Percentiles rank a stretch among this genome's conserved stretches.
Conservation (phyloP, 2,888 invertebrate genomes). For the Papilio gigon region DNA sequence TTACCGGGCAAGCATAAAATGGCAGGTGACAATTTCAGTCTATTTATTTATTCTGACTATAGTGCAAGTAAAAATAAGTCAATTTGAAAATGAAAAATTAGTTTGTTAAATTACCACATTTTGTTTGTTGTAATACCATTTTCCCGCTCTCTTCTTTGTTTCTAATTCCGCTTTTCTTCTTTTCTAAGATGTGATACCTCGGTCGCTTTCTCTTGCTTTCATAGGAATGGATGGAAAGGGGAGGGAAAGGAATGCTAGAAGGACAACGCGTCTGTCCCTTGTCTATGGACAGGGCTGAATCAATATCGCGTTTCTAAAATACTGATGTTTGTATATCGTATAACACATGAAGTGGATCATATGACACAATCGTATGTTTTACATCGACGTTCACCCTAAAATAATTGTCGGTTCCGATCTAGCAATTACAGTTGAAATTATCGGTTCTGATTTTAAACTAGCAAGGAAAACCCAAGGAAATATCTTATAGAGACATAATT, state of each 20-base stretch:
- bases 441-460: constrained; percentile 41
- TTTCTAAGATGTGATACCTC: too few relatives aligned
- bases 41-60: not conserved
- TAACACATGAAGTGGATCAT: not conserved
- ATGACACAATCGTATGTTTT: not conserved
- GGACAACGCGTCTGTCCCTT: too few relatives aligned
- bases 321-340: not conserved
- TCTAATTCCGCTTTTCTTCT: too few relatives aligned
- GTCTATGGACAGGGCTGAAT: too few relatives aligned
- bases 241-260: too few relatives aligned
- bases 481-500: constrained; percentile 54
- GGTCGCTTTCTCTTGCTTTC: too few relatives aligned
- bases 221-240: too few relatives aligned
- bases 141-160: too few relatives aligned
- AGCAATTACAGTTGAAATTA: constrained; percentile 43
- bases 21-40: not conserved
- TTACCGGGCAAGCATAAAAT: not conserved
- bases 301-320: too few relatives aligned
- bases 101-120: too few relatives aligned
- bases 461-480: constrained; percentile 39
- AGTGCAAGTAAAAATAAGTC: not conserved
- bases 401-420: constrained; percentile 41
- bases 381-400: not conserved
- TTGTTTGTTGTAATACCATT: too few relatives aligned
- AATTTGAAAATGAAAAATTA: not conserved